Conservation (phyloP, 2,113 vertebrate species). For the Phodopus roborovskii region DNA sequence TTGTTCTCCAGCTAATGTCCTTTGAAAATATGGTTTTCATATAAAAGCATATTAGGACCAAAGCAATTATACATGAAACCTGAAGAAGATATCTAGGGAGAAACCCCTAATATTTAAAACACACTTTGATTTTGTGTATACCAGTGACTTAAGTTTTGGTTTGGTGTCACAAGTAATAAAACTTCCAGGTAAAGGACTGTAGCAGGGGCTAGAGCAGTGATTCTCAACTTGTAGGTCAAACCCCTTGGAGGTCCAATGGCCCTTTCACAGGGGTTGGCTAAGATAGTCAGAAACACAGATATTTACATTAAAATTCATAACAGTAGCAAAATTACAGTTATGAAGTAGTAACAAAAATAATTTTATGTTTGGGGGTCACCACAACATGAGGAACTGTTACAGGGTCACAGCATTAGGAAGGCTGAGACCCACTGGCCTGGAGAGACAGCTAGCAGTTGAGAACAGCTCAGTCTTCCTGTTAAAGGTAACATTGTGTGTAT, state of each 20-base stretch:
- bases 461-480: conserved; percentile 33
- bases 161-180: not conserved
- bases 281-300: not conserved
- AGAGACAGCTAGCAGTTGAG: not conserved
- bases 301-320: not conserved
- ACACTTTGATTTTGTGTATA: conserved; percentile 31
- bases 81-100: not conserved
- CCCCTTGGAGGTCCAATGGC: too few relatives aligned
- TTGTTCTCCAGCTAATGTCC: conserved; percentile 46
- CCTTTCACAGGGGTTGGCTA: not conserved
- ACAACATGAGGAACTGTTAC: not conserved
- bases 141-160: conserved; percentile 46
- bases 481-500: not conserved
- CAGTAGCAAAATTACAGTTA: not conserved
- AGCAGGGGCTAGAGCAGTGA: not conserved
- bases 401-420: not conserved
- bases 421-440: not conserved
- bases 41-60: conserved; percentile 44
- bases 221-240: not conserved
- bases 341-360: not conserved
- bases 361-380: not conserved
- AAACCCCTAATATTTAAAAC: conserved; percentile 17
- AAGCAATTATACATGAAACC: conserved; percentile 42
- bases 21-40: conserved; percentile 62
- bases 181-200: conserved; percentile 7